Conservation (phyloP, 2,797 vertebrate species). For the Lerista edwardsae region DNA sequence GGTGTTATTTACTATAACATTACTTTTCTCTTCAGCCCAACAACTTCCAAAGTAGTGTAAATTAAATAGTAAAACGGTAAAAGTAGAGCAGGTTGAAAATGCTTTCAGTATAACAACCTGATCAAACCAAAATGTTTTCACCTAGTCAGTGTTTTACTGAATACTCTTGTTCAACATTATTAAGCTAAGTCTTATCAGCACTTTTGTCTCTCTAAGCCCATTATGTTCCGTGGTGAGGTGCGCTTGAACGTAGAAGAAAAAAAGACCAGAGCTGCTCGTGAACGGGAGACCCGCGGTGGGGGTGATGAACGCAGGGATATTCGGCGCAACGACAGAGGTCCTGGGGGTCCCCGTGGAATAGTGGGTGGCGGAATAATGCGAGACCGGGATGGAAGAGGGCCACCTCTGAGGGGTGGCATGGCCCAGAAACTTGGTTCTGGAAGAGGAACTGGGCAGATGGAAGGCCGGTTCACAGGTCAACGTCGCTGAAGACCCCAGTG, state of each 20-base stretch:
- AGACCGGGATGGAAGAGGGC: constrained; percentile 90
- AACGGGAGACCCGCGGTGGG: constrained; percentile 88
- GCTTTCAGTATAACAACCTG: too few species aligned
- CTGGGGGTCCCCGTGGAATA: constrained; percentile 85
- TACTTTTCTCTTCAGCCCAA: too few species aligned
- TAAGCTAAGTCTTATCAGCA: constrained; percentile 34
- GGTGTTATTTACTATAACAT: background rate
- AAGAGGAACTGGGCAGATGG: constrained; percentile 86
- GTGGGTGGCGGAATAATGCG: constrained; percentile 91
- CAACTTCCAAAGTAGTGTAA: too few species aligned
- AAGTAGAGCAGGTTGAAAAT: too few species aligned
- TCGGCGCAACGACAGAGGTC: constrained; percentile 87
- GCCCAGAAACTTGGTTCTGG: constrained; percentile 84
- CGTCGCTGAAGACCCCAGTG: constrained; percentile 85
- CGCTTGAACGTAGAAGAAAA: constrained; percentile 98
- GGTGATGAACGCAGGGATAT: constrained; percentile 85
- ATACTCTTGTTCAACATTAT: background rate
- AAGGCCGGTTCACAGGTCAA: constrained; percentile 89
- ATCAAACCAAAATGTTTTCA: too few species aligned
- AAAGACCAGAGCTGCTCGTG: constrained; percentile 91
- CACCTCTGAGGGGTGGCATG: constrained; percentile 88
- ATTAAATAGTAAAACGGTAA: too few species aligned
- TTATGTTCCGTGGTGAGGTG: constrained; percentile 98
- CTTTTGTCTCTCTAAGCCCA: constrained; percentile 82
- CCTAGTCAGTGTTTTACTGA: background rate